Evolutionary conservation across 2,888 invertebrate species (phyloP).

Genomic region (Platerodrilus igneus): DNA sequence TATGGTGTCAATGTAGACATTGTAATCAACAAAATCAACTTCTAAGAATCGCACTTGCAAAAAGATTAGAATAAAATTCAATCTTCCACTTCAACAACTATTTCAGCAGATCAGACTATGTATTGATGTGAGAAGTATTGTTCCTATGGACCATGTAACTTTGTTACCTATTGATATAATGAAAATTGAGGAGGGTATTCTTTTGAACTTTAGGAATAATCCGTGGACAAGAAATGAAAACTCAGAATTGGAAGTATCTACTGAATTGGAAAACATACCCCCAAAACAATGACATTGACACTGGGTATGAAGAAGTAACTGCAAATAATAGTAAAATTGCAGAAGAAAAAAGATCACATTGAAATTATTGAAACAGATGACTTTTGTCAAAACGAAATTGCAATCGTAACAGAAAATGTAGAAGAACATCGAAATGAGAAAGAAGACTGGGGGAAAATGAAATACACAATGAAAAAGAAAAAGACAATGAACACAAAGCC

Average conservation of each 20-base stretch:
- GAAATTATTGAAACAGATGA: background rate
- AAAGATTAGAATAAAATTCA: background rate
- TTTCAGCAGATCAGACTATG: background rate
- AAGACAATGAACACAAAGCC: too few species aligned
- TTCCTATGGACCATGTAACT: constrained; percentile 1
- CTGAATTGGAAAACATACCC: background rate
- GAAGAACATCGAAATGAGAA: too few species aligned
- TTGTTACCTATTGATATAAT: constrained; percentile 1
- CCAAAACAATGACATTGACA: constrained; percentile 1
- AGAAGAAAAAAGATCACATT: background rate
- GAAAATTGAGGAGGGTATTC: background rate
- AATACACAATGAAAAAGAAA: too few species aligned
- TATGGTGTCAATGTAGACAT: constrained; percentile 2
- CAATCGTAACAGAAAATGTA: too few species aligned
- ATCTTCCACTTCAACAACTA: constrained; percentile 3
- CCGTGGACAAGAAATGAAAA: constrained; percentile 2
- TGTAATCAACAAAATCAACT: constrained; percentile 1
- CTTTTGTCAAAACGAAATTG: too few species aligned
- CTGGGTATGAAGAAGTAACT: constrained; percentile 3
- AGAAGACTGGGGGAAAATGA: too few species aligned
- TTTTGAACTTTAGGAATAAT: constrained; percentile 1
- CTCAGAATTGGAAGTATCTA: constrained; percentile 1
- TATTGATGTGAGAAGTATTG: constrained; percentile 2
- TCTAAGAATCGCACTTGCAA: background rate
- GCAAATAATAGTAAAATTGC: constrained; percentile 2